Percentiles rank a stretch among this genome's conserved stretches.
Evolutionary conservation across 2,797 vertebrate species (phyloP).

Genomic region (Synaphobranchus kaupii): DNA sequence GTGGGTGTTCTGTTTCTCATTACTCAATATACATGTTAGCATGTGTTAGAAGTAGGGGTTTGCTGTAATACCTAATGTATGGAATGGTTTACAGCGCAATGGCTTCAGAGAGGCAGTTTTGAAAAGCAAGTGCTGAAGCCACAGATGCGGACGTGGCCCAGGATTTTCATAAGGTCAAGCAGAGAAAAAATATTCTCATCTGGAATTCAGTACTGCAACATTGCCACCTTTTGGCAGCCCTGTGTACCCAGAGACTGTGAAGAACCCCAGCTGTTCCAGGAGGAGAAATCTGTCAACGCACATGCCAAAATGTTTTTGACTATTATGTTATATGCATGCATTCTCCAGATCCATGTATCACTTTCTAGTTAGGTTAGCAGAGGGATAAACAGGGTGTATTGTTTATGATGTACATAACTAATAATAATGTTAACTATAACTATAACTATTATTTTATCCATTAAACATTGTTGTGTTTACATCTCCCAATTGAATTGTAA

Average conservation of each 20-base stretch:
- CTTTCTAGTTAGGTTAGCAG: not conserved
- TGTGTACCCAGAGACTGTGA: slow-evolving; percentile 47
- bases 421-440: not conserved
- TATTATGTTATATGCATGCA: not conserved
- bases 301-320: not conserved
- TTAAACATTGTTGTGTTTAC: not conserved
- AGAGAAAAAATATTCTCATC: slow-evolving; percentile 41
- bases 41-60: not conserved
- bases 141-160: slow-evolving; percentile 52
- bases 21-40: slow-evolving; percentile 8
- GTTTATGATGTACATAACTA: not conserved
- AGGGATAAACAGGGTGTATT: not conserved
- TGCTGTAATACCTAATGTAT: not conserved
- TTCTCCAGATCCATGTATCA: not conserved
- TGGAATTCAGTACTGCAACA: slow-evolving; percentile 76
- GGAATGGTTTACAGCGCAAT: not conserved
- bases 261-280: not conserved
- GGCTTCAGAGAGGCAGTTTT: slow-evolving; percentile 53
- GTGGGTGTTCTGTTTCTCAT: not conserved
- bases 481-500: not conserved
- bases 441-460: not conserved
- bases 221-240: slow-evolving; percentile 81
- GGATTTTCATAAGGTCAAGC: slow-evolving; percentile 48
- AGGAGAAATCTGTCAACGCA: not conserved
- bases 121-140: slow-evolving; percentile 53